Base-by-base conservation (phyloP, 2,888 invertebrate species). In the Sarcophaga caerulescens region DNA sequence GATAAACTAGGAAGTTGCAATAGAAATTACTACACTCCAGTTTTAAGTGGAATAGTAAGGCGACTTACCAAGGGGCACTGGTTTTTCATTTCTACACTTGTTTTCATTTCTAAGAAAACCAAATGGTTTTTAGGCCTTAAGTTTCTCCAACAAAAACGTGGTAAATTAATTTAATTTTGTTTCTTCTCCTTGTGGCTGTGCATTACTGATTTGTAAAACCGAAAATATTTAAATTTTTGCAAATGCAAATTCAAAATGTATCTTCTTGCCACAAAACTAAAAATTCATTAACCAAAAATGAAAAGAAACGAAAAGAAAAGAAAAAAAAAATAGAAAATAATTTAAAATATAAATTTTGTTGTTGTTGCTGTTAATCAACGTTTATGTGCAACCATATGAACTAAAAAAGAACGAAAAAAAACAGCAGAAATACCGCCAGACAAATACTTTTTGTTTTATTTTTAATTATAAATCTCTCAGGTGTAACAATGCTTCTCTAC, bases 371-470 rank as follows among this genome's bases (percentile, higher is more conserved):
- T 80, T 75, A 70, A 76, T 75, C 84, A 75, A 65, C 79, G 70
- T 65, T 84, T 75, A 35, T 80, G 79, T 80, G 84, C 79, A 79
- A 59, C 70, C 79, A 80, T 25, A 80, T 80, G 84, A 84, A 62
- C 79, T 47, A 4, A 75, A 59, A 52, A 74, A 65, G 6, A 35
- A 8, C 2, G 4, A 35, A 35, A 6, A 35, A 35, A 35, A 35
- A 35, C 35, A 35, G 35, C 35, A 35, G 35, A 35, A 23, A 44
- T 21, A 60, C 63, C 35, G 60, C 69, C 73, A 83, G 78, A 69
- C 79, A 75, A 69, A 75, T 19, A 25, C 3, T 25, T 60, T 78
- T 74, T 47, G 68, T 78, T 63, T 63, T 63, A 17, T 63, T 57
- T 74, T 71, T 73, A 78, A 62, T 78, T 78, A 74, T 69, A 75